Evolutionary conservation across 2,113 vertebrate genomes (phyloP).

Genomic region (Marcusenius ussheri): DNA sequence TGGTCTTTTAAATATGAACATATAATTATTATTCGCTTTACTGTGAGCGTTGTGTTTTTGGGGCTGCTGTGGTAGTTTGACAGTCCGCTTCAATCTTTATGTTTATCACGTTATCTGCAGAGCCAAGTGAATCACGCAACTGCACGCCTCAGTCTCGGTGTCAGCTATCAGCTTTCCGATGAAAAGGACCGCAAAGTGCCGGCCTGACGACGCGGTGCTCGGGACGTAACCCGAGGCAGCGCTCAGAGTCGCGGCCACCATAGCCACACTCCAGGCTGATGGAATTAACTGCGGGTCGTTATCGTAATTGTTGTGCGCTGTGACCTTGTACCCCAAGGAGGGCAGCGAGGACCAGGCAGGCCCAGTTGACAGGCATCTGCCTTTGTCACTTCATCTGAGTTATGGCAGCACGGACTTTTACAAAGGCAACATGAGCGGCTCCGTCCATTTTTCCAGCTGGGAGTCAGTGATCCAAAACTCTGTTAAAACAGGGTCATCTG

Average conservation of each 20-base stretch:
- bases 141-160: not conserved
- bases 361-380: not conserved
- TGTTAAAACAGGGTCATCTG: conserved; percentile 71
- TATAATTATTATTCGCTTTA: not conserved
- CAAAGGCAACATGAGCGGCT: not conserved
- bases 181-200: conserved; percentile 53
- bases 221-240: not conserved
- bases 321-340: conserved; percentile 17
- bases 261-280: not conserved
- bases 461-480: conserved; percentile 67
- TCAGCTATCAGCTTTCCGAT: conserved; percentile 47
- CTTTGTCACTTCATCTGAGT: conserved; percentile 5
- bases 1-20: not conserved
- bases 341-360: not conserved
- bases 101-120: not conserved
- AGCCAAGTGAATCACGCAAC: not conserved
- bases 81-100: not conserved
- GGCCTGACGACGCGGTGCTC: conserved; percentile 47
- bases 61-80: not conserved
- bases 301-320: not conserved
- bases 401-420: conserved; percentile 14
- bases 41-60: not conserved
- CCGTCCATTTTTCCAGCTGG: conserved; percentile 47
- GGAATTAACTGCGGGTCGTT: not conserved
- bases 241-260: not conserved